Percentiles rank a stretch among this genome's conserved stretches.
Evolutionary conservation across 2,797 vertebrate species (phyloP).

Genomic region (Phaenicophaeus curvirostris): DNA sequence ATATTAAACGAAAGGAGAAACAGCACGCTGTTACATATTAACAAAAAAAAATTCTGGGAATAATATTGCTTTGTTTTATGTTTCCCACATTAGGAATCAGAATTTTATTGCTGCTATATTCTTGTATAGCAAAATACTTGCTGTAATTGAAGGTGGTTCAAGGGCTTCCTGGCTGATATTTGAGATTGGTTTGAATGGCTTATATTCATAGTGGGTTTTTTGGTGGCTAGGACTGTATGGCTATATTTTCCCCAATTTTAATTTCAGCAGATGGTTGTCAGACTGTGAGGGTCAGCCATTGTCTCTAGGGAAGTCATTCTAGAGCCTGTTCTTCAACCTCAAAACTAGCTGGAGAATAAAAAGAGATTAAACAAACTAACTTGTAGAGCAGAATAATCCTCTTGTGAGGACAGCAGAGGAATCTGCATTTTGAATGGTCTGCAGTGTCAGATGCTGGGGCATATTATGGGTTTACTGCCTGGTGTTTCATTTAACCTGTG

Average conservation of each 20-base stretch:
- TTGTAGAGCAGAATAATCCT: background rate
- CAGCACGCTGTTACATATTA: rapidly evolving
- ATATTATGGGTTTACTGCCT: background rate
- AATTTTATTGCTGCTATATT: background rate
- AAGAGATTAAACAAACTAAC: slow-evolving; percentile 1
- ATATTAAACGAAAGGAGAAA: background rate
- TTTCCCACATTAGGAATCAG: background rate
- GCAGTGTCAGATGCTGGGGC: background rate
- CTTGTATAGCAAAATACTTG: background rate
- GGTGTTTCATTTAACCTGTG: background rate
- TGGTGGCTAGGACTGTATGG: background rate
- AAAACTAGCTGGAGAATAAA: background rate
- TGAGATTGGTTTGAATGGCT: background rate
- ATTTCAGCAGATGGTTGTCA: slow-evolving; percentile 28
- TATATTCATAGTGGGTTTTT: background rate
- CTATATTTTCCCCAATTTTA: slow-evolving; percentile 3
- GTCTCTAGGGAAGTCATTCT: background rate
- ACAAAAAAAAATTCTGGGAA: background rate
- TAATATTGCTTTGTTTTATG: background rate
- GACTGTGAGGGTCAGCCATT: background rate
- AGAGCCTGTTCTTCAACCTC: background rate
- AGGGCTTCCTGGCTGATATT: background rate
- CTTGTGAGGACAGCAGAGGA: background rate
- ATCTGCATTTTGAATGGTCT: background rate
- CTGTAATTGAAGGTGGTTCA: background rate